These are phyloP conservation scores for Gila orcuttii DNA, from an alignment of 2,113 vertebrate genomes.

Conservation along the genomic window DNA sequence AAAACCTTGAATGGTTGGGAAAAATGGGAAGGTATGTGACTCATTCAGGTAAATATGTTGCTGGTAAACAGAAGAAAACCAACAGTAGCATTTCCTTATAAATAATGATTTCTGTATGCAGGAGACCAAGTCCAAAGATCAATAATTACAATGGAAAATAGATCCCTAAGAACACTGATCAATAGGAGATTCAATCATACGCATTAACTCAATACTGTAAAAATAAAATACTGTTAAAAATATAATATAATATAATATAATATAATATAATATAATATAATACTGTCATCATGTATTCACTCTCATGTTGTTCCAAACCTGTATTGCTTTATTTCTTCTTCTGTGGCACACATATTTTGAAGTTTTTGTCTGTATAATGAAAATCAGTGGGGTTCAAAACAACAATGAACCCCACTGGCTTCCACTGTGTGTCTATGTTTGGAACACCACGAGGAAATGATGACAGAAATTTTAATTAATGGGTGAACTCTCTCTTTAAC, in stretches of 20 bases:
- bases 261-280: not conserved
- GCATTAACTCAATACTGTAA: constrained; percentile 28
- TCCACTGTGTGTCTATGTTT: not conserved
- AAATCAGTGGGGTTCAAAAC: not conserved
- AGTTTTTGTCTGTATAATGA: not conserved
- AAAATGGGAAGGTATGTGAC: not conserved
- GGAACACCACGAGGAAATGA: not conserved
- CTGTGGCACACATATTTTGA: not conserved
- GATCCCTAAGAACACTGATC: constrained; percentile 10
- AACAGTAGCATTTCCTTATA: not conserved
- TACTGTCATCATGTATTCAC: not conserved
- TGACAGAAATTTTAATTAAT: not conserved
- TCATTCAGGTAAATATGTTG: not conserved
- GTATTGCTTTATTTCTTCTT: not conserved
- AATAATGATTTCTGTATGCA: not conserved
- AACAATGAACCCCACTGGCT: not conserved
- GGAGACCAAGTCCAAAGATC: constrained; percentile 39
- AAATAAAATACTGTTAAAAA: not conserved
- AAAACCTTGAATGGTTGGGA: constrained; percentile 16
- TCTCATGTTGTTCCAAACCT: no score
- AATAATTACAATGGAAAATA: constrained; percentile 44
- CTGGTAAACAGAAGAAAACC: not conserved
- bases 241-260: not conserved
- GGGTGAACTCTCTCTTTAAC: not conserved
- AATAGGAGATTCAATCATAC: constrained; percentile 48